A percentile compares a stretch with the other conserved stretches of the same genome.
These are phyloP conservation scores for Sebastes taczanowskii DNA, from an alignment of 2,797 vertebrate species.

Conservation along the genomic window DNA sequence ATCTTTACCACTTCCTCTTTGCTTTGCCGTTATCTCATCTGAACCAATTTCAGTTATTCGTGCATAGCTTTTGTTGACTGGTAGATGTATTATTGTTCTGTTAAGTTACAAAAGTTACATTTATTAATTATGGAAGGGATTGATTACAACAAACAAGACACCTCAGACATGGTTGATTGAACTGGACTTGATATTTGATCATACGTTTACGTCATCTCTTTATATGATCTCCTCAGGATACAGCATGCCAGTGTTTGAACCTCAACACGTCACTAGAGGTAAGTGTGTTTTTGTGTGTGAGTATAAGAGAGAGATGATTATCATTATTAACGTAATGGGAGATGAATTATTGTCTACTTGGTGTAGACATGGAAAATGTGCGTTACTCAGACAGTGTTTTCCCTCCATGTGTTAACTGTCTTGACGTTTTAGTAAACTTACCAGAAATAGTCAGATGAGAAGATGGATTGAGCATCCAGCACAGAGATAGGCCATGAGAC, in stretches of 20 bases:
- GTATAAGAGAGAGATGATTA: neutral
- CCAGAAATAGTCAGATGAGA: neutral
- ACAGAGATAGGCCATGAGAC: neutral
- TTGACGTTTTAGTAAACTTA: neutral
- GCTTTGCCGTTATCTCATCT: conserved; percentile 32
- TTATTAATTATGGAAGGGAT: neutral
- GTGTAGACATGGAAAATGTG: neutral
- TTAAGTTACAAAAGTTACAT: too few relatives aligned
- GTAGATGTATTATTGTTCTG: neutral
- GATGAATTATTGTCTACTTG: neutral
- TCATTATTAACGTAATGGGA: neutral
- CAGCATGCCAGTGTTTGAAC: conserved; percentile 13
- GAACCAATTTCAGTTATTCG: conserved; percentile 6
- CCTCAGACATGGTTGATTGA: neutral
- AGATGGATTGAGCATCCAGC: neutral
- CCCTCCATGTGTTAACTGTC: neutral
- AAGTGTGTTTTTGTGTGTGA: neutral
- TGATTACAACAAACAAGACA: neutral
- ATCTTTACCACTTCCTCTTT: conserved; percentile 64
- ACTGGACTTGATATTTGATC: neutral
- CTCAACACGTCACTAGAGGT: neutral
- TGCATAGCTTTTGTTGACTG: neutral
- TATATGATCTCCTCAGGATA: conserved; percentile 17
- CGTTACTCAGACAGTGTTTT: neutral
- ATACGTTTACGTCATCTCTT: neutral